Evolutionary conservation across 53 echinoderm and acorn worm genomes (phyloP), one percentile per base, ranked within the genome.

Genomic region (Holothuria scabra): DNA sequence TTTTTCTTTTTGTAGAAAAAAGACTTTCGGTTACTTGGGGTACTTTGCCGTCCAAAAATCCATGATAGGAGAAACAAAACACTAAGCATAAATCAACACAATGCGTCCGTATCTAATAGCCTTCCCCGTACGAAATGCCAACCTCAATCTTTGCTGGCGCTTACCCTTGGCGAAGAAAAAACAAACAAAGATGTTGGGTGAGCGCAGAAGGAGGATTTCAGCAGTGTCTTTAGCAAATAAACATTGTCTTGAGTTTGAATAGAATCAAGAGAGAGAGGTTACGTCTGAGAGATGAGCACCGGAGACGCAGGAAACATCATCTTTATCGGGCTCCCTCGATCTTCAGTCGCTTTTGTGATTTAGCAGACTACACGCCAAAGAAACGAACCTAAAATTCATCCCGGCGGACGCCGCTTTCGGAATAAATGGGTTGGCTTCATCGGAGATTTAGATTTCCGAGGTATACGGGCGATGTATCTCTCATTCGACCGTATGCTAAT

Each of bases 181-280:
- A 72, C 72, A 72, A 72, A 72, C 72, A 72, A 72, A 72, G 44
- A 46, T 72, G 24, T 48, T 38, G 48, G 23, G 10, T 44, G 72
- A 48, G 72, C 72, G 48, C 14, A 24, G 46, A 48, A 72, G 72
- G 72, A 44, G 72, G 72, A 48, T 24, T 72, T 44, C 46, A 72
- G 24, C 72, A 72, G 72, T 72, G 72, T 72, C 72, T 72, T 72
- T 72, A 38, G 72, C 44, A 72, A 72, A 72, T 72, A 72, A 72
- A 72, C 72, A 72, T 44, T 44, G 72, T 72, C 72, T 72, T 72
- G 72, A 44, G 46, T 72, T 72, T 72, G 44, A 52, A 31, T 28
- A 29, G 65, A 64, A 64, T 26, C 26, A 64, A 30, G 26, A 25
- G 30, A 60, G 30, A 64, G 64, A 64, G 30, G 30, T 26, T 64